Evolutionary conservation across 2,113 vertebrate species (phyloP), one percentile per base, ranked within the genome.

Genomic region (Sebastes schlegelii): DNA sequence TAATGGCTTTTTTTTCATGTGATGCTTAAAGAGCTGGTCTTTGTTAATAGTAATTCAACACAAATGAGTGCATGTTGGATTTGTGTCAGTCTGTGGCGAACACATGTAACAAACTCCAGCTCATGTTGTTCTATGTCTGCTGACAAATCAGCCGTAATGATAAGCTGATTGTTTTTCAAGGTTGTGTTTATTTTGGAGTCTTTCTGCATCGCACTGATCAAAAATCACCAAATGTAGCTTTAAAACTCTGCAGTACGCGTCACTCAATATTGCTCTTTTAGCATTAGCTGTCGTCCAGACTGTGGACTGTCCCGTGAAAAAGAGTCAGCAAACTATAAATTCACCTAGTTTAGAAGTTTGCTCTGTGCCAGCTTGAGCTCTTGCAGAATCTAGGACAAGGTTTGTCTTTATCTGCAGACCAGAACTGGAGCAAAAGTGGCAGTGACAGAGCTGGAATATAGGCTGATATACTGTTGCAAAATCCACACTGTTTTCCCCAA

Each of bases 331-430:
- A 76, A 79, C 48, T 77, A 66, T 62, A 65, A 65, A 81, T 76
- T 88, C 86, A 85, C 82, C 80, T 85, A 85, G 65, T 94, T 91
- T 85, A 43, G 74, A 87, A 85, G 86, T 93, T 87, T 61, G 51
- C 68, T 85, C 54, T 78, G 80, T 17, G 63, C 66, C 86, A 67
- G 80, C 88, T 83, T 66, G 65, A 83, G 78, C 75, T 90, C 57
- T 23, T 74, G 77, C 87, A 84, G 80, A 93, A 95, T 92, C 85
- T 92, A 84, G 94, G 92, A 77, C 92, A 89, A 86, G 78, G 87
- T 90, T 90, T 88, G 86, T 86, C 92, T 90, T 87, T 86, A 89
- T 86, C 85, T 84, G 68, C 85, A 76, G 76, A 85, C 79, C 46
- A 80, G 17, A 92, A 91, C 48, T 90, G 81, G 85, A 87, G 82